Evolutionary conservation across 2,113 vertebrate genomes (phyloP), one percentile per base, ranked within the genome.

Genomic region (Lamprotornis superbus): DNA sequence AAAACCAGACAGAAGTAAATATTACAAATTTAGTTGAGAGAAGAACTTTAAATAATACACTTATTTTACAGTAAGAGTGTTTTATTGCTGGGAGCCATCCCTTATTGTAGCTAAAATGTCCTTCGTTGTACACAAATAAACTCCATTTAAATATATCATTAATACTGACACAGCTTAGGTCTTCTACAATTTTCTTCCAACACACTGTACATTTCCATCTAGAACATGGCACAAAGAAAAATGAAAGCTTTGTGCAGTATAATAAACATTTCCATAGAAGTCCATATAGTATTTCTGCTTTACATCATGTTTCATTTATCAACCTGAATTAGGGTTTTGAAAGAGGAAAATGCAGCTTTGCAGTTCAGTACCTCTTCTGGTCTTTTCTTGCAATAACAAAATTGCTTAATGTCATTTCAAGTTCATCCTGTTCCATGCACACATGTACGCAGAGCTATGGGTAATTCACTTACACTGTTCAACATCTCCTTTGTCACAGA

Each of bases 381-480:
- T 83, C 57, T 88, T 88, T 97, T 91, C 92, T 81, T 90, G 90
- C 83, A 94, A 85, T 94, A 97, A 93, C 75, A 94, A 95, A 97
- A 98, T 97, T 93, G 94, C 55, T 95, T 98, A 97, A 98, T 97
- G 91, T 96, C 97, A 97, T 96, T 97, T 97, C 94, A 97, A 97
- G 97, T 97, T 97, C 97, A 97, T 96, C 93, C 88, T 85, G 78
- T 96, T 97, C 85, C 85, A 94, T 87, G 92, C 87, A 93, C 82
- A 97, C 93, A 90, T 71, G 90, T 87, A 93, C 39, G 3, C 65
- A 91, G 94, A 95, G 79, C 87, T 91, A 67, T 52, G 83, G 69
- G 52, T 97, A 97, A 98, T 97, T 97, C 95, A 95, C 93, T 97
- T 96, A 95, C 1, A 60, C 76, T 94, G 84, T 93, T 92, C 95